Percentiles rank a stretch among this genome's conserved stretches.
Conservation (phyloP, 2,888 invertebrate genomes). For the Globia sparganii region DNA sequence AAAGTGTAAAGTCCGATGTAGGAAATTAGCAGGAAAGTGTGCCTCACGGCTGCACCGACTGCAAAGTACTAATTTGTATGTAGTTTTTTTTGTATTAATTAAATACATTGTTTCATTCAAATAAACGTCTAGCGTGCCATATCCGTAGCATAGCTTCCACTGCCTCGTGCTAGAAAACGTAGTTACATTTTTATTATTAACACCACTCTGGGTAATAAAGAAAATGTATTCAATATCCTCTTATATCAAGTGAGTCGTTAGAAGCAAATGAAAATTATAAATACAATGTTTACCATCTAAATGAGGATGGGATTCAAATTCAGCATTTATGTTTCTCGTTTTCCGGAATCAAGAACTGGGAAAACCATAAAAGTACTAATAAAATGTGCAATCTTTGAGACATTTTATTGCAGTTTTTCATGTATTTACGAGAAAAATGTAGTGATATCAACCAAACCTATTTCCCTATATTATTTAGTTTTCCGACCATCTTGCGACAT, state of each 20-base stretch:
- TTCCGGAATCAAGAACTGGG: slow-evolving; percentile 33
- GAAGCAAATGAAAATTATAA: slow-evolving; percentile 30
- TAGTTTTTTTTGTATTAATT: background rate
- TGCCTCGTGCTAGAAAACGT: slow-evolving; percentile 18
- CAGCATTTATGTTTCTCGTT: slow-evolving; percentile 34
- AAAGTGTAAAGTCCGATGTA: no score
- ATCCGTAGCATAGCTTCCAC: background rate
- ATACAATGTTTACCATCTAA: slow-evolving; percentile 24
- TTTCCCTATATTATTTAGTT: background rate
- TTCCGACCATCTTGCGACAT: background rate
- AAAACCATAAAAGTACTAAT: slow-evolving; percentile 40
- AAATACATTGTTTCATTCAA: background rate
- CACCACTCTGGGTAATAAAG: slow-evolving; percentile 15
- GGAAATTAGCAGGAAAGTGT: no score
- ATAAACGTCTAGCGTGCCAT: background rate
- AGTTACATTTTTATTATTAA: slow-evolving; percentile 2
- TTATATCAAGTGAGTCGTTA: slow-evolving; percentile 20
- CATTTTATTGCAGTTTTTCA: slow-evolving; percentile 23
- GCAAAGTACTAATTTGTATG: background rate
- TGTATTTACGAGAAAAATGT: slow-evolving; percentile 15
- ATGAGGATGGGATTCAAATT: slow-evolving; percentile 46
- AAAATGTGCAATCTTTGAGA: slow-evolving; percentile 30
- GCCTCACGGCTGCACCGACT: no score
- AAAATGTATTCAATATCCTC: slow-evolving; percentile 22
- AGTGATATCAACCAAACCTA: background rate